Conservation (phyloP, 2,113 vertebrate genomes). For the Acanthisitta chloris region DNA sequence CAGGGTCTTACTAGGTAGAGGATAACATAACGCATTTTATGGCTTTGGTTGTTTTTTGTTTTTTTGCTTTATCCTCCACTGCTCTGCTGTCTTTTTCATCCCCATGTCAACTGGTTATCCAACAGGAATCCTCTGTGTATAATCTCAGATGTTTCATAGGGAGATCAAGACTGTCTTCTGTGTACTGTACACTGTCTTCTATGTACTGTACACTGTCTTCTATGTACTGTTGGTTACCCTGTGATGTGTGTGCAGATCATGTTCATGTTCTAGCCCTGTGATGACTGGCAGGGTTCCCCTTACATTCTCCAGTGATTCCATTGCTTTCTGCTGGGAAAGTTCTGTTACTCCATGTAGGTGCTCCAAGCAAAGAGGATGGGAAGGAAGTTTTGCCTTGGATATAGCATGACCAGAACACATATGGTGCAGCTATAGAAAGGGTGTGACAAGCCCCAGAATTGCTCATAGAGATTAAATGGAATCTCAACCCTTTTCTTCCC, state of each 20-base stretch:
- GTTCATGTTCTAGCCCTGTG: background rate
- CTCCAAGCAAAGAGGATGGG: background rate
- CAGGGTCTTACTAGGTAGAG: background rate
- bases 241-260: background rate
- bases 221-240: background rate
- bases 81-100: background rate
- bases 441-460: background rate
- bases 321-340: background rate
- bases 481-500: background rate
- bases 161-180: background rate
- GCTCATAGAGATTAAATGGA: background rate
- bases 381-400: background rate
- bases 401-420: background rate
- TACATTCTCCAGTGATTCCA: background rate
- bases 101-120: background rate
- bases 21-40: background rate
- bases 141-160: background rate
- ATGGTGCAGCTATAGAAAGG: background rate
- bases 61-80: background rate
- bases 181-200: background rate
- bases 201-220: fast-evolving
- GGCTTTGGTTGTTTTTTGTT: background rate
- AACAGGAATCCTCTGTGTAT: background rate
- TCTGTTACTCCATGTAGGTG: background rate
- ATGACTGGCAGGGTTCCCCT: background rate